Evolutionary conservation across 2,113 vertebrate species (phyloP).

Genomic region (Alligator sinensis): DNA sequence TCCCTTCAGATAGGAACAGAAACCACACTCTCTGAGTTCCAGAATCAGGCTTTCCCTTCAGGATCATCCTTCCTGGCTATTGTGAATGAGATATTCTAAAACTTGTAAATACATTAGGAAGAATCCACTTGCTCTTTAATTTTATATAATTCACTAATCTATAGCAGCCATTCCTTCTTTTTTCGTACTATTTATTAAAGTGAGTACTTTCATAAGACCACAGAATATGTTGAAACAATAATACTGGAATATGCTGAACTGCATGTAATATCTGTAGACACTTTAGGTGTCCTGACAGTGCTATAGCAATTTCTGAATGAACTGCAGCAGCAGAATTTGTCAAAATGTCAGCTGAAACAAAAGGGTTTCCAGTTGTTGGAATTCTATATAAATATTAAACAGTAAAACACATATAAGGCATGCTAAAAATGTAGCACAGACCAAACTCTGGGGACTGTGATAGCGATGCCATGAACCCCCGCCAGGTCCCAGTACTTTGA

Average conservation of each 20-base stretch:
- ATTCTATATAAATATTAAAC: conserved; percentile 67
- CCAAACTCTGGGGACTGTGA: neutral
- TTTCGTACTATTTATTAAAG: neutral
- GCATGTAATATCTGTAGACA: neutral
- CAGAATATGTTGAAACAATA: neutral
- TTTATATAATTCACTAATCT: neutral
- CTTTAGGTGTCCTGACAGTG: neutral
- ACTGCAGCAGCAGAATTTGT: neutral
- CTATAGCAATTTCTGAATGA: conserved; percentile 6
- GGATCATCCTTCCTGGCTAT: neutral
- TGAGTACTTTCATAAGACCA: neutral
- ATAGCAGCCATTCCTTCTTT: neutral
- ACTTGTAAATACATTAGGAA: neutral
- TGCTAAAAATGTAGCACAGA: neutral
- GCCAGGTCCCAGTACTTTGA: neutral
- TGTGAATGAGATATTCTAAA: neutral
- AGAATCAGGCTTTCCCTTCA: neutral
- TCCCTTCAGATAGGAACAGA: neutral
- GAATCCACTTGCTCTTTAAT: neutral
- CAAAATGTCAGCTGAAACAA: conserved; percentile 53
- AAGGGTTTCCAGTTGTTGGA: conserved; percentile 21
- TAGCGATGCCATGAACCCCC: neutral
- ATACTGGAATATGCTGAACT: neutral
- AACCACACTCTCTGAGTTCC: neutral
- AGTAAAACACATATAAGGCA: neutral